Evolutionary conservation across 1,140 invertebrate genomes (phyloP), one percentile per base, ranked within the genome.

Genomic region (Cryptotermes secundus): DNA sequence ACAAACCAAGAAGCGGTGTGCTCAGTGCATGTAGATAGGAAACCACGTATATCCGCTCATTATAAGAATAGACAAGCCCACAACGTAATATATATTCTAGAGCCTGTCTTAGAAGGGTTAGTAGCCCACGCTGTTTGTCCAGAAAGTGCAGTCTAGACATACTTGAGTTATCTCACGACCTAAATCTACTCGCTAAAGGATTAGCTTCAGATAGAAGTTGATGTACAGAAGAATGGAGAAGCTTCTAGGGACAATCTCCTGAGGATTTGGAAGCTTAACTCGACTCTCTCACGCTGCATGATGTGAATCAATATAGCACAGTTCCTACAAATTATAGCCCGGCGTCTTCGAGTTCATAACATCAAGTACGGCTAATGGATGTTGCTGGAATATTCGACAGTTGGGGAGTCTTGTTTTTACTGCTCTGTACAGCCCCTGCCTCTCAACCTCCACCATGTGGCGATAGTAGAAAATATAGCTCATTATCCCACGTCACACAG

Each of bases 201-300:
- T 72, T 72, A 72, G 59, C 59, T 72, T 31, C 59, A 31, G 31
- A 72, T 72, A 72, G 59, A 72, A 72, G 59, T 72, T 72, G 59
- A 72, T 72, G 59, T 72, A n/a, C 45, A 49, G 45, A 49, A 49
- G 45, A 49, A 49, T 22, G 45, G 45, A 49, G n/a, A n/a, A 72
- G n/a, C 59, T 72, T 72, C 59, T 19, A 49, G 45, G 16, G 45
- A 49, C 45, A 26, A 72, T 72, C 59, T 72, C 59, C 59, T 14
- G 59, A 72, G 59, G 59, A 31, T 72, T 72, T 72, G n/a, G 59
- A 26, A 72, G 59, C n/a, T 72, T 59, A 22, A 59, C 22, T 19
- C 53, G 26, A 42, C 38, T 42, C 38, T 42, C 38, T 12, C 38
- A 42, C 38, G 38, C 38, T 14, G 38, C 38, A 9, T 10, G 38